A percentile compares a stretch with the other conserved stretches of the same genome.
Conservation (phyloP, 2,113 vertebrate genomes). For the Pluvianellus socialis region DNA sequence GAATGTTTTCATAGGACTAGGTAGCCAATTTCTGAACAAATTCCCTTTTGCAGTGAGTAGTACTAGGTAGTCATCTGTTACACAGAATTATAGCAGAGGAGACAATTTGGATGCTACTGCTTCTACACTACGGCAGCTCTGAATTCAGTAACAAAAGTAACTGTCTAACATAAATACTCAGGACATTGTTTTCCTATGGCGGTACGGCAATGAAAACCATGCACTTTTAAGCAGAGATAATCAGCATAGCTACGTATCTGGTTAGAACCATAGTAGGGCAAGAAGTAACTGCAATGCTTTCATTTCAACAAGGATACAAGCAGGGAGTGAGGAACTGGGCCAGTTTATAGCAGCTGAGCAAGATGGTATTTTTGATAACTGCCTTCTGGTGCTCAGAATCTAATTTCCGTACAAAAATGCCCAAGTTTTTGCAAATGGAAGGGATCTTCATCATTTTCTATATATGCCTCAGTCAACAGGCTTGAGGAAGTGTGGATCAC, state of each 20-base stretch:
- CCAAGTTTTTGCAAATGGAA: not conserved
- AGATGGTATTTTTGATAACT: slow-evolving; percentile 38
- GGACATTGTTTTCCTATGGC: not conserved
- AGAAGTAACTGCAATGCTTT: not conserved
- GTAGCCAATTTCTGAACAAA: not conserved
- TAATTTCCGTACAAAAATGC: not conserved
- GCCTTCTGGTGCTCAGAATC: slow-evolving; percentile 44
- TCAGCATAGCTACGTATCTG: not conserved
- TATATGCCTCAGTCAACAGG: not conserved
- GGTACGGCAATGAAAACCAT: not conserved
- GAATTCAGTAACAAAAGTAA: not conserved
- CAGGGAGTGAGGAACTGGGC: not conserved
- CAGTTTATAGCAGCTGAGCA: slow-evolving; percentile 10
- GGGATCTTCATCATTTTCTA: not conserved
- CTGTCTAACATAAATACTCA: not conserved
- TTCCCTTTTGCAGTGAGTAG: not conserved
- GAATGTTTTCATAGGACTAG: not conserved
- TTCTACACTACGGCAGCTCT: not conserved
- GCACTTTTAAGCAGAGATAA: not conserved
- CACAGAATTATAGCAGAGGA: not conserved
- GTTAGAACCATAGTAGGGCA: not conserved
- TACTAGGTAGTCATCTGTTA: not conserved
- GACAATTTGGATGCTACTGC: not conserved
- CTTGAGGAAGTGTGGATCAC: not conserved
- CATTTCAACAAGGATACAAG: not conserved